phyloP scores from a whole-genome alignment of 2,797 vertebrate species.

The Sciurus vulgaris region DNA sequence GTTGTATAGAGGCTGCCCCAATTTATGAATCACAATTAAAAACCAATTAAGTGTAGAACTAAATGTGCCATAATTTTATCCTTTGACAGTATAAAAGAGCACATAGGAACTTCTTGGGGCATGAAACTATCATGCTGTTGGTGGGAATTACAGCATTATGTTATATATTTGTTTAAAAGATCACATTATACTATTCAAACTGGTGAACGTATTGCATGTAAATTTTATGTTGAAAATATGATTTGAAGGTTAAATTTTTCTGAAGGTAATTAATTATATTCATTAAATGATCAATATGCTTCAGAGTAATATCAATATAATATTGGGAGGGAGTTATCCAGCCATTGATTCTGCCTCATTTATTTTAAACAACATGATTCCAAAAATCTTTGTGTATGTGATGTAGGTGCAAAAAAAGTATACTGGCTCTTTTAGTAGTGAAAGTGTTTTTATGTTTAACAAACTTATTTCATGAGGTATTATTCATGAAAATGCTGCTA shows the following conservation, averaged over 20 bases:
- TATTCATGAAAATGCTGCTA: constrained; percentile 22
- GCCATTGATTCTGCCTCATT: neutral
- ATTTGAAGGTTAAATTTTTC: neutral
- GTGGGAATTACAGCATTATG: neutral
- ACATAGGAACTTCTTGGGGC: neutral
- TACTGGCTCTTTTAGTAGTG: neutral
- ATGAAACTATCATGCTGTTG: neutral
- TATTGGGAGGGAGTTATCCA: neutral
- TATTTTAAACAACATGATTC: neutral
- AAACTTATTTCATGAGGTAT: constrained; percentile 41
- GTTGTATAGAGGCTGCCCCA: neutral
- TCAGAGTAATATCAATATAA: neutral
- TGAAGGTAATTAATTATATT: neutral
- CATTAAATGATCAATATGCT: neutral
- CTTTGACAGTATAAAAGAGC: neutral
- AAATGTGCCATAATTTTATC: neutral
- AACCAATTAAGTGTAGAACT: neutral
- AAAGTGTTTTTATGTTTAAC: constrained; percentile 29
- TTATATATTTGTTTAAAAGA: constrained; percentile 18
- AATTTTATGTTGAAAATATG: neutral
- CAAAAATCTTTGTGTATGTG: neutral
- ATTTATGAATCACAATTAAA: neutral
- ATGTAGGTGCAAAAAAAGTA: neutral
- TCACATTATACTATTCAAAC: neutral
- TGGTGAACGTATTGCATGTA: neutral